These are phyloP conservation scores for Peromyscus attwateri DNA, from an alignment of 2,797 vertebrate genomes.

Conservation along the genomic window DNA sequence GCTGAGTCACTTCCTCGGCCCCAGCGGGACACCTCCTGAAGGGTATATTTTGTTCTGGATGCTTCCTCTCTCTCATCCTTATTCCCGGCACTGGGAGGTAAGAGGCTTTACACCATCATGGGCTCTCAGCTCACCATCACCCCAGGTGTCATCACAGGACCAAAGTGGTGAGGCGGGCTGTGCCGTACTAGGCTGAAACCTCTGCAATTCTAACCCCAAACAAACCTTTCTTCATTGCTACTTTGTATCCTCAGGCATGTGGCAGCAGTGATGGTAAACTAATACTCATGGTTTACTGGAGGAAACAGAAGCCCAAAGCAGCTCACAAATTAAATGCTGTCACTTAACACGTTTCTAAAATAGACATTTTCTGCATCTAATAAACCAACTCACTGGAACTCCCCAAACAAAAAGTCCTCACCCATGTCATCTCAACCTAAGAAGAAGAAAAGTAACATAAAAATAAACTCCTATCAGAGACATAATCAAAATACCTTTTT, in stretches of 20 bases:
- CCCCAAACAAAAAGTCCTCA: constrained; percentile 30
- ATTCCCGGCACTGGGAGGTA: no score
- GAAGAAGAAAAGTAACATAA: constrained; percentile 56
- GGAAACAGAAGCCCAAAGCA: constrained; percentile 44
- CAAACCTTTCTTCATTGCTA: not conserved
- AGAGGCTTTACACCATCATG: not conserved
- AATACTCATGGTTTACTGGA: not conserved
- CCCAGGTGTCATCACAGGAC: no score
- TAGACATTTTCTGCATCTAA: constrained; percentile 9
- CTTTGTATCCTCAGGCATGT: not conserved
- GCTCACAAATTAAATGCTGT: constrained; percentile 36
- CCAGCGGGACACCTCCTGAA: no score
- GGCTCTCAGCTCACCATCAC: not conserved
- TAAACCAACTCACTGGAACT: constrained; percentile 31
- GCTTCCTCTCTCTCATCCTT: not conserved
- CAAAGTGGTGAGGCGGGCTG: not conserved
- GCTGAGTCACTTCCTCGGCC: not conserved
- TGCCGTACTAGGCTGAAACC: not conserved
- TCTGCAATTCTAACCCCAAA: not conserved
- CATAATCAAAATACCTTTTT: constrained; percentile 33
- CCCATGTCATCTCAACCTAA: not conserved
- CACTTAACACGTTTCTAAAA: constrained; percentile 53
- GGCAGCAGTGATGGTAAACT: not conserved
- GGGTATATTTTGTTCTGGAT: not conserved
- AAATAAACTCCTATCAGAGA: constrained; percentile 24